Evolutionary conservation across 2,888 invertebrate species (phyloP).

Genomic region (Tuberolachnus salignus): DNA sequence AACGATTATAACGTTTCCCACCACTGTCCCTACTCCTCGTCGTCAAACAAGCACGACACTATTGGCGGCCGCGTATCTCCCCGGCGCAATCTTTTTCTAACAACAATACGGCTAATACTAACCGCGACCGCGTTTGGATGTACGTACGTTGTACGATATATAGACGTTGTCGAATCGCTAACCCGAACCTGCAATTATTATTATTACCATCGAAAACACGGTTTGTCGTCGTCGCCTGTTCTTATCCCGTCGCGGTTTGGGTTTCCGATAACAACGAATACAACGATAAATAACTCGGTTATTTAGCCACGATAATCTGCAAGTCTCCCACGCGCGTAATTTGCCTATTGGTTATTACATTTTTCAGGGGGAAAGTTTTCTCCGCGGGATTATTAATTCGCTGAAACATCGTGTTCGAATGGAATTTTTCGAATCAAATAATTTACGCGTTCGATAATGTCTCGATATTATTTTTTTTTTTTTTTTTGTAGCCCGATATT

Average conservation of each 20-base stretch:
- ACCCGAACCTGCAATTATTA: too few species aligned
- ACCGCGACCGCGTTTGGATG: too few species aligned
- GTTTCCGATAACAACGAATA: constrained; percentile 9
- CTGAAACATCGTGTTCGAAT: neutral
- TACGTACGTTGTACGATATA: too few species aligned
- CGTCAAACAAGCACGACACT: too few species aligned
- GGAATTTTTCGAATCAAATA: constrained; percentile 43
- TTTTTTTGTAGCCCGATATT: neutral
- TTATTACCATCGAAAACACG: neutral
- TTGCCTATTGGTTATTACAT: neutral
- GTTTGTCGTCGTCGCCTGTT: too few species aligned
- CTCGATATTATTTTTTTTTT: constrained; percentile 14
- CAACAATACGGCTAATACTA: too few species aligned
- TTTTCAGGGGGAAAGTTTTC: constrained; percentile 39
- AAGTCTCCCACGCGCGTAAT: constrained; percentile 28
- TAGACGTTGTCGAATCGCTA: too few species aligned
- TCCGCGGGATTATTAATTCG: constrained; percentile 1
- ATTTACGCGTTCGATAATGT: constrained; percentile 32
- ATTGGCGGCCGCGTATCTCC: too few species aligned
- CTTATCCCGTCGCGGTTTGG: constrained; percentile 12
- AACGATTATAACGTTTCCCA: too few species aligned
- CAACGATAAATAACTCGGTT: too few species aligned
- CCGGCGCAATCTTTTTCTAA: too few species aligned
- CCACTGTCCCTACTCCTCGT: too few species aligned
- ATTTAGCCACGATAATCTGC: neutral